Percentiles rank a stretch among this genome's conserved stretches.
Conservation (phyloP, 2,888 invertebrate species). For the Tenthredo amoena region DNA sequence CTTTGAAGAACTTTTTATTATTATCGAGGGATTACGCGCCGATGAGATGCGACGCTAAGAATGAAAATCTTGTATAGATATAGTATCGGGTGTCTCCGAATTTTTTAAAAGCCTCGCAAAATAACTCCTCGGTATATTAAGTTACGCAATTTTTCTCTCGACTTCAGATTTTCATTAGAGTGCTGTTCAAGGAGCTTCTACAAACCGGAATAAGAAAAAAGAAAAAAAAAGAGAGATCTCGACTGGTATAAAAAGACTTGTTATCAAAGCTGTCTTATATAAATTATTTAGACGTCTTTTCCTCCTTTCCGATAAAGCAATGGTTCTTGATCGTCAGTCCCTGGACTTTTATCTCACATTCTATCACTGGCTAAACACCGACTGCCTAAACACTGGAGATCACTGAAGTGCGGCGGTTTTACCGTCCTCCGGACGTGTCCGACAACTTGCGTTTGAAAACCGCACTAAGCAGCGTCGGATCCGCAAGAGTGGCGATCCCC, state of each 20-base stretch:
- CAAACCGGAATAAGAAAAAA: background rate
- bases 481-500: slow-evolving; percentile 48
- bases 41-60: background rate
- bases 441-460: slow-evolving; percentile 45
- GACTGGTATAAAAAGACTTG: background rate
- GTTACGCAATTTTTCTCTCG: slow-evolving; percentile 16
- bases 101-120: background rate
- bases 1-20: slow-evolving; percentile 30
- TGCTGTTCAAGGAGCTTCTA: background rate
- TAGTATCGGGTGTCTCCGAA: slow-evolving; percentile 11
- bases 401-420: slow-evolving; percentile 5
- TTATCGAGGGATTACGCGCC: slow-evolving; percentile 16
- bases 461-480: slow-evolving; percentile 47
- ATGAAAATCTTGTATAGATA: background rate
- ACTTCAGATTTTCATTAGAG: background rate
- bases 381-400: background rate
- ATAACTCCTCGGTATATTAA: background rate
- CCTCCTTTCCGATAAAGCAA: background rate
- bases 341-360: background rate
- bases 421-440: slow-evolving; percentile 17
- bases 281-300: slow-evolving; percentile 22
- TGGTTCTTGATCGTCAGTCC: background rate
- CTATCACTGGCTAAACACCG: slow-evolving; percentile 11
- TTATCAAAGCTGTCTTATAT: background rate
- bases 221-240: background rate